phyloP scores from a whole-genome alignment of 2,113 vertebrate species.

The Microcebus griseorufus region DNA sequence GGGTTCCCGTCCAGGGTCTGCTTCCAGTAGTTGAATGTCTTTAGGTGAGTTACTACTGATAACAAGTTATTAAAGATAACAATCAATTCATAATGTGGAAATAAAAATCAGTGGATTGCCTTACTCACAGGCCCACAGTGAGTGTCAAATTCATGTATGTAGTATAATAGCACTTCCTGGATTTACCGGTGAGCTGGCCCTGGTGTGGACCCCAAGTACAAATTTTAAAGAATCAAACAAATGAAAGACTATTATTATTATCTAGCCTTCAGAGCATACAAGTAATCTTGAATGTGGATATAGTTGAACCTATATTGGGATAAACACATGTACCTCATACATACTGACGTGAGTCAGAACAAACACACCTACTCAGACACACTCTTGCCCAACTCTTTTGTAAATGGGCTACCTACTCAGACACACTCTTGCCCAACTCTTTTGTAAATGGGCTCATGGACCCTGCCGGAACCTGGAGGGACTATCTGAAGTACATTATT shows the following conservation, averaged over 20 bases:
- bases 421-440: not conserved
- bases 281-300: not conserved
- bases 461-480: not conserved
- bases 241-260: not conserved
- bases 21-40: not conserved
- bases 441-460: not conserved
- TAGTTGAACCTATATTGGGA: not conserved
- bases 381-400: not conserved
- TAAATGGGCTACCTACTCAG: no score
- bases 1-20: not conserved
- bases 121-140: not conserved
- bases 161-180: not conserved
- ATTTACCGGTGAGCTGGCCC: not conserved
- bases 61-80: not conserved
- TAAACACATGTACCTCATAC: not conserved
- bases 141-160: not conserved
- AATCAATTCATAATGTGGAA: not conserved
- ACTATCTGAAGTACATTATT: not conserved
- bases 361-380: not conserved
- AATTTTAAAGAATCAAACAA: constrained; percentile 34
- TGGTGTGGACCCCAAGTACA: not conserved
- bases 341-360: not conserved
- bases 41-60: not conserved
- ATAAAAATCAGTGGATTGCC: not conserved
- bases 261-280: not conserved